A percentile compares a stretch with the other conserved stretches of the same genome.
Evolutionary conservation across 64 coral and sea anemone species (phyloP).

Genomic region (Pachyseris speciosa): DNA sequence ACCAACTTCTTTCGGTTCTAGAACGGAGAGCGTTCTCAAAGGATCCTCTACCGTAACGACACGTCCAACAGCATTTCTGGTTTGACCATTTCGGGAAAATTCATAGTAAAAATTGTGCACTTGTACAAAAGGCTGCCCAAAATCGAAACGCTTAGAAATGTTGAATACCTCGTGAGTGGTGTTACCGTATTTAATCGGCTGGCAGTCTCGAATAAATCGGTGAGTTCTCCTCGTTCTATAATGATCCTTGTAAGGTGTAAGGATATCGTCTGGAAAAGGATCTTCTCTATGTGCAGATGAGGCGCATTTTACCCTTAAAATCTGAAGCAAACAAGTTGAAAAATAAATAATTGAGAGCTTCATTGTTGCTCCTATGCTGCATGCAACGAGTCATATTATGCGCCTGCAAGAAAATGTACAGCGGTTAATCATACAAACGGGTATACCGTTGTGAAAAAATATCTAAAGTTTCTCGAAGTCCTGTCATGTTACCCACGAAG

Average conservation of each 20-base stretch:
- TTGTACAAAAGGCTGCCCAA: slow-evolving; percentile 46
- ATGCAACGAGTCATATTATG: not conserved
- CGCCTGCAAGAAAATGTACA: not conserved
- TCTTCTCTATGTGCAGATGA: slow-evolving; percentile 19
- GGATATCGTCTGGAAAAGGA: slow-evolving; percentile 74
- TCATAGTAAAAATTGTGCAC: slow-evolving; percentile 80
- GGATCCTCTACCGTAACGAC: slow-evolving; percentile 67
- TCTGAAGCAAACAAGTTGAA: not conserved
- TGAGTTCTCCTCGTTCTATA: slow-evolving; percentile 59
- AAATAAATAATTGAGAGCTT: not conserved
- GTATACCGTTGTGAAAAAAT: not conserved
- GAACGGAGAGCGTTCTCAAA: slow-evolving; percentile 82
- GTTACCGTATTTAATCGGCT: slow-evolving; percentile 87
- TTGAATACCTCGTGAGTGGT: slow-evolving; percentile 72
- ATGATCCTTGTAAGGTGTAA: slow-evolving; percentile 79
- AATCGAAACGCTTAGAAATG: slow-evolving; percentile 17
- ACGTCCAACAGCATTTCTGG: slow-evolving; percentile 82
- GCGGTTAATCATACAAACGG: not conserved
- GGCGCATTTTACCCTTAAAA: not conserved
- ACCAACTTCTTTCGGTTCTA: slow-evolving; percentile 80
- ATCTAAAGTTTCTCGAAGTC: not conserved
- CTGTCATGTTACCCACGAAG: slow-evolving; percentile 86
- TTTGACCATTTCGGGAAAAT: slow-evolving; percentile 1
- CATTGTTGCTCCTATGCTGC: not conserved
- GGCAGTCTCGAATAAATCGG: slow-evolving; percentile 71